Base-by-base conservation (phyloP, 2,888 invertebrate species). In the Ethmia dodecea region DNA sequence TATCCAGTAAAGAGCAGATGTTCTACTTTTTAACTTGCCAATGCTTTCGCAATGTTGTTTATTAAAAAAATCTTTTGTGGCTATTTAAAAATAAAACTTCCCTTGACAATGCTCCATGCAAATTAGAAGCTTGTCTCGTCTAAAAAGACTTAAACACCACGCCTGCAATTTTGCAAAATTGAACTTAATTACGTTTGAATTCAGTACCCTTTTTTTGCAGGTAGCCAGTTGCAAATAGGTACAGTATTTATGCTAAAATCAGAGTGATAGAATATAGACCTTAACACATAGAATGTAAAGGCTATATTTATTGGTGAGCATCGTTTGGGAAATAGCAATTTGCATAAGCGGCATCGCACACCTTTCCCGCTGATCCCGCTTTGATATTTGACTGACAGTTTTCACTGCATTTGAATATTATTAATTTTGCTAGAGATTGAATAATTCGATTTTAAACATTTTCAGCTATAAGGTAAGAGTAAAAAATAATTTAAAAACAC, bases 1-100 rank as follows among this genome's bases (percentile, higher is more conserved):
- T 34, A 28, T 24, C 52, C 54, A 53, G 46, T 47, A 52, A 38
- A 49, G 47, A 74, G 84, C 86, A 86, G 86, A 84, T 86, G 86
- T 83, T 80, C 76, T 70, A 76, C 51, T 74, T 79, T 67, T 51
- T 63, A 70, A 58, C 70, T 68, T 52, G 65, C 64, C n/a, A n/a
- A 61, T 64, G 63, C 67, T 68, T 67, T 71, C 54, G 73, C 76
- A 73, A 72, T 72, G 74, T 74, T 78, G 75, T 76, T 80, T 77
- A 79, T 76, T 74, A 72, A 75, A 80, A 77, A 84, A 83, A 79
- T 69, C 84, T 75, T 75, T 86, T 86, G 84, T 84, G 84, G 83
- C 79, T 60, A 78, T 83, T 84, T 78, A 68, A 73, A 80, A 78
- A 74, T 76, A 78, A 72, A 78, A 74, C 68, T 72, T 63, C 59